phyloP scores from a whole-genome alignment of 35 echinoderm and acorn worm species.

The Acanthaster planci region DNA sequence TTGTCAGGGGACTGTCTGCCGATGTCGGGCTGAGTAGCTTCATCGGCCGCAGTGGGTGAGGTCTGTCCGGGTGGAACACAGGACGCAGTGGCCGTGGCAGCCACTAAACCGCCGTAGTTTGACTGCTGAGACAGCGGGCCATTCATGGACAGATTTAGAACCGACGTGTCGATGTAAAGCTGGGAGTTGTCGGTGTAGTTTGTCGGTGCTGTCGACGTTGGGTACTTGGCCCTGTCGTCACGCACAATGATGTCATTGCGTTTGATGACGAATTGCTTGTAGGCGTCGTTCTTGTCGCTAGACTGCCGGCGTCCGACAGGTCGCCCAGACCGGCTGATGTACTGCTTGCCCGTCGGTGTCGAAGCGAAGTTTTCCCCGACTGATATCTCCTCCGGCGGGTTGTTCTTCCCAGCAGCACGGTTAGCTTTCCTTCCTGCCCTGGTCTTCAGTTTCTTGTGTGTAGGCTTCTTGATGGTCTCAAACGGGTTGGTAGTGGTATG shows the following conservation, averaged over 20 bases:
- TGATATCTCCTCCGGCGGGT: neutral
- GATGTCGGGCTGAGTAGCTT: conserved; percentile 10
- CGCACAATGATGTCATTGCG: conserved; percentile 14
- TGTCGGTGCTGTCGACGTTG: neutral
- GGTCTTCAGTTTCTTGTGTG: conserved; percentile 25
- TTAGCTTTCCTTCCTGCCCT: neutral
- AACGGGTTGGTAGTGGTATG: conserved; percentile 42
- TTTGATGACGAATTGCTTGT: conserved; percentile 22
- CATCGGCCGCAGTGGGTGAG: conserved; percentile 36
- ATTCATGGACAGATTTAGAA: conserved; percentile 14
- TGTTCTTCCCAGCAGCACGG: neutral
- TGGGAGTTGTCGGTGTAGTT: conserved; percentile 1
- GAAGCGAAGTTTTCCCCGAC: neutral
- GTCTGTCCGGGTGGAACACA: neutral
- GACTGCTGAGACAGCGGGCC: neutral
- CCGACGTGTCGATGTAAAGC: conserved; percentile 4
- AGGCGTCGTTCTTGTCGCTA: neutral
- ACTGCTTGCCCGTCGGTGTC: neutral
- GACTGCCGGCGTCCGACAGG: neutral
- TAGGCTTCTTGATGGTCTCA: conserved; percentile 21
- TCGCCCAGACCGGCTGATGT: conserved; percentile 35
- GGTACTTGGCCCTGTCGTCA: neutral
- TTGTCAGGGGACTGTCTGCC: conserved; percentile 9
- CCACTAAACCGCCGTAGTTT: conserved; percentile 23
- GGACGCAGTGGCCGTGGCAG: conserved; percentile 29